Evolutionary conservation across 2,113 vertebrate species (phyloP).

Genomic region (Chaetorhynchus papuensis): DNA sequence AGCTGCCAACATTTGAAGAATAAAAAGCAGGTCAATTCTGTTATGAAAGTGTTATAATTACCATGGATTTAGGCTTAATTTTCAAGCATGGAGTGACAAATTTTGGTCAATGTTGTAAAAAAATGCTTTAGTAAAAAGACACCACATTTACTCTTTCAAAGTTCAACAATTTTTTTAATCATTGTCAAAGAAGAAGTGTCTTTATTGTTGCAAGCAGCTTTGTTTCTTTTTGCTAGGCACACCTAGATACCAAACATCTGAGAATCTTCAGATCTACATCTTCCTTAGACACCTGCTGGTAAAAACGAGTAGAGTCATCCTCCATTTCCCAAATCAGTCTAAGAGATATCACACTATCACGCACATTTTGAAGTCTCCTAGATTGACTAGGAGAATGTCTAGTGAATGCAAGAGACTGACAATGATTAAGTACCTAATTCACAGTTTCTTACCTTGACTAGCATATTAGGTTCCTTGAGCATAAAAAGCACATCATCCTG

Average conservation of each 20-base stretch:
- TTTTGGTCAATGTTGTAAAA: not conserved
- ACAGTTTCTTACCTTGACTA: not conserved
- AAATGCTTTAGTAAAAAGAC: not conserved
- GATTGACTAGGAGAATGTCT: not conserved
- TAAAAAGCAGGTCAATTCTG: not conserved
- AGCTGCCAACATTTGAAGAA: not conserved
- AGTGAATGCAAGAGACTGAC: not conserved
- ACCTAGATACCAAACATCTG: not conserved
- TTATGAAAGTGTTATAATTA: not conserved
- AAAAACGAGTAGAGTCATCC: not conserved
- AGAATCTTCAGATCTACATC: not conserved
- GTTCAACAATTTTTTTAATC: not conserved
- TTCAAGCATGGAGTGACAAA: not conserved
- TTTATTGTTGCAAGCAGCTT: not conserved
- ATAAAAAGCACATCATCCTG: not conserved
- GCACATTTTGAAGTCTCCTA: not conserved
- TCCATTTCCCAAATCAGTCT: not conserved
- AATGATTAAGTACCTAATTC: not conserved
- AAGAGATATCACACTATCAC: not conserved
- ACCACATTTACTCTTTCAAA: not conserved
- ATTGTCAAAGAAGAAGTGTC: not conserved
- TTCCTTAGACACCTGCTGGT: not conserved
- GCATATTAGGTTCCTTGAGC: not conserved
- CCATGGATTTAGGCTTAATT: not conserved
- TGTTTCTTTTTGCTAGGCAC: not conserved